A percentile compares a stretch with the other conserved stretches of the same genome.
Conservation (phyloP, 2,113 vertebrate genomes). For the Struthidea cinerea region DNA sequence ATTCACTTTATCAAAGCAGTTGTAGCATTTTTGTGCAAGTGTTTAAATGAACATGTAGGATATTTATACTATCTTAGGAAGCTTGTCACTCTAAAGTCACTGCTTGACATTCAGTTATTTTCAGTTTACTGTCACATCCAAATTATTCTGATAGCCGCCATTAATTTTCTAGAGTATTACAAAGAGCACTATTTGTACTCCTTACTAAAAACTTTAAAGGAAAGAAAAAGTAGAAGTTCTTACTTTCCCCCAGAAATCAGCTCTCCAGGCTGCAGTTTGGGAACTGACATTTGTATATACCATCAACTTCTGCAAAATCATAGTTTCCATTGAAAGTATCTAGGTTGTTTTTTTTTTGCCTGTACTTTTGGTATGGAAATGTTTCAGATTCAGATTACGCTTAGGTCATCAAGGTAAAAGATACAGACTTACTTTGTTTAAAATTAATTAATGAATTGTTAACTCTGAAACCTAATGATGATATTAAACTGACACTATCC, state of each 20-base stretch:
- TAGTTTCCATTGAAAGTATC: background rate
- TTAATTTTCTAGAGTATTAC: background rate
- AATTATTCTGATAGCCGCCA: background rate
- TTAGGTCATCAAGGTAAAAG: background rate
- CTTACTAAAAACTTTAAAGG: background rate
- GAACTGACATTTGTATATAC: background rate
- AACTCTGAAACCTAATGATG: background rate
- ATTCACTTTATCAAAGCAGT: background rate
- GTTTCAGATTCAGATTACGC: background rate
- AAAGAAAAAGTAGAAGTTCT: background rate
- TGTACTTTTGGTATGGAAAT: background rate
- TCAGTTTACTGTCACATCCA: background rate
- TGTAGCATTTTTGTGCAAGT: background rate
- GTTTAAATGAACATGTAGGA: background rate
- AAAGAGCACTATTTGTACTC: background rate
- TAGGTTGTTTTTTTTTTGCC: background rate
- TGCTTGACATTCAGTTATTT: background rate
- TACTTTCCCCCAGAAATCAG: background rate
- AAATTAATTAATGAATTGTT: conserved; percentile 1
- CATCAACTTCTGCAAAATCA: background rate
- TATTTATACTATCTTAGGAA: background rate
- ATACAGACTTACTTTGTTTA: background rate
- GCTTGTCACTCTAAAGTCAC: background rate
- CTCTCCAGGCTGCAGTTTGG: background rate
- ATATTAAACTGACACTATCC: background rate